phyloP scores from a whole-genome alignment of 1,140 invertebrate genomes.

The Galendromus occidentalis region DNA sequence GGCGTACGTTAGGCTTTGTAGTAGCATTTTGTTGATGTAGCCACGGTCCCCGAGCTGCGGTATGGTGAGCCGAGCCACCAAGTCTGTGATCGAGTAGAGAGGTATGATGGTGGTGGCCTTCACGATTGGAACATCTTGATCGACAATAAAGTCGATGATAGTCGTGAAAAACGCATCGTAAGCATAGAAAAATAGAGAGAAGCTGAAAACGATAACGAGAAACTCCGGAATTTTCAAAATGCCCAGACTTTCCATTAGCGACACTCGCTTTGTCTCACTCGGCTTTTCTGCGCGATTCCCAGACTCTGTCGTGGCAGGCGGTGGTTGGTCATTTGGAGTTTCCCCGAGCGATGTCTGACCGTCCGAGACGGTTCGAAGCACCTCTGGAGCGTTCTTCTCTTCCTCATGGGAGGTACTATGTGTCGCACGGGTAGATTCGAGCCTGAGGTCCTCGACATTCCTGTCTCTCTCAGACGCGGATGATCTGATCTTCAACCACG shows the following conservation, averaged over 20 bases:
- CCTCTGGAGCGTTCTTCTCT: too few species aligned
- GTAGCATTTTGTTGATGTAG: neutral
- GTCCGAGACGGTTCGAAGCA: too few species aligned
- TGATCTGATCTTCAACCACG: neutral
- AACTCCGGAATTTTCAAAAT: neutral
- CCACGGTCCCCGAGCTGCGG: neutral
- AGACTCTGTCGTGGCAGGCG: too few species aligned
- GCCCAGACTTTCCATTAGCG: neutral
- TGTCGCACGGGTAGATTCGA: too few species aligned
- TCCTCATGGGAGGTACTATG: too few species aligned
- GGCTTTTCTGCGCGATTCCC: neutral
- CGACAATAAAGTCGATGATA: neutral
- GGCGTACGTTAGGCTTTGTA: neutral
- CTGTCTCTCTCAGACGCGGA: too few species aligned
- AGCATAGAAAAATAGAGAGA: neutral
- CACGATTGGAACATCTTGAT: neutral
- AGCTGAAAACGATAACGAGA: neutral
- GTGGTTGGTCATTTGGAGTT: too few species aligned
- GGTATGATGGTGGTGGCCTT: neutral
- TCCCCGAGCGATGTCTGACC: too few species aligned
- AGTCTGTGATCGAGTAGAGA: neutral
- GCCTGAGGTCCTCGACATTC: too few species aligned
- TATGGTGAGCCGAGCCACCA: neutral
- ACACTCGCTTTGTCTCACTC: neutral
- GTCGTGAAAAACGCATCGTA: constrained; percentile 1